A percentile compares a stretch with the other conserved stretches of the same genome.
Conservation (phyloP, 1,140 invertebrate species). For the Bombus waltoni region DNA sequence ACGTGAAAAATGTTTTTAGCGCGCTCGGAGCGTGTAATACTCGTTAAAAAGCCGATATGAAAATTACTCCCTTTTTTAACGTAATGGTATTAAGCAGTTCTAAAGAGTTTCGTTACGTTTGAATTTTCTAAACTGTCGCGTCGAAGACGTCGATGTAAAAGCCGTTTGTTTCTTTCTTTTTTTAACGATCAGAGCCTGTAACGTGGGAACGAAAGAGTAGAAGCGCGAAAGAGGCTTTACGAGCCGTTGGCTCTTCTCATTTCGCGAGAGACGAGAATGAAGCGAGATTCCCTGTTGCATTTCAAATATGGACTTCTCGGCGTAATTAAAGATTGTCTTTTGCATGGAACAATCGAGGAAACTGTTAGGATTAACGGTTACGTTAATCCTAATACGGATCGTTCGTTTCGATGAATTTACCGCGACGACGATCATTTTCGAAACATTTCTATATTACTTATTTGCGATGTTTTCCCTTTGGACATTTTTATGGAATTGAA, state of each 20-base stretch:
- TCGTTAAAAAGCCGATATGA: too few species aligned
- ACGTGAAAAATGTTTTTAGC: not conserved
- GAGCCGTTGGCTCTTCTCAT: not conserved
- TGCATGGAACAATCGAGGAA: not conserved
- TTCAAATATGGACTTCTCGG: not conserved
- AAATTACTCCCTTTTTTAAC: too few species aligned
- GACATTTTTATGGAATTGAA: not conserved
- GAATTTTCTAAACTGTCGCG: too few species aligned
- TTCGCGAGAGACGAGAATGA: not conserved
- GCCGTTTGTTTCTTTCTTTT: not conserved
- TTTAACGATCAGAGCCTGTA: not conserved
- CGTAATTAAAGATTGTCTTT: not conserved
- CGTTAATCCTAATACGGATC: not conserved
- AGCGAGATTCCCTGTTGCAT: too few species aligned
- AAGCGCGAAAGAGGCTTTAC: not conserved
- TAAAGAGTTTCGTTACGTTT: too few species aligned
- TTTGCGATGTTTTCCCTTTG: not conserved
- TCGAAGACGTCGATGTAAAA: too few species aligned
- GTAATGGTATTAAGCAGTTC: too few species aligned
- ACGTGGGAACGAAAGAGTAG: not conserved
- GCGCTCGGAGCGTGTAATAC: too few species aligned
- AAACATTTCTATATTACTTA: not conserved
- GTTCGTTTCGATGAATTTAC: not conserved
- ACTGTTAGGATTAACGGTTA: conserved; percentile 8
- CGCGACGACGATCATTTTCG: not conserved